These are phyloP conservation scores for Pherbina coryleti DNA, from an alignment of 2,888 invertebrate genomes.

Conservation along the genomic window DNA sequence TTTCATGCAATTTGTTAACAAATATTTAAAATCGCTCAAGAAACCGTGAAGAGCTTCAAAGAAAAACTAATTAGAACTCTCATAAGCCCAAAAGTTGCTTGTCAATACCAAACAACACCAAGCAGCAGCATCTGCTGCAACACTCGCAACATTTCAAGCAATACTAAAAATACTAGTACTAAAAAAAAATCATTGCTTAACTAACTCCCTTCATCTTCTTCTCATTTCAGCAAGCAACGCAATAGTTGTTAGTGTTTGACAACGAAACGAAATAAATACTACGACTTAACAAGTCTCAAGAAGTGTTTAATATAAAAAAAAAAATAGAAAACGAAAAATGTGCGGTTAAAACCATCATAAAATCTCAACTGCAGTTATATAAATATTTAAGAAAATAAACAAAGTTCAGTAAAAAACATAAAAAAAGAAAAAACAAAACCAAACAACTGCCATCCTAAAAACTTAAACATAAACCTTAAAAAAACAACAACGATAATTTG, in stretches of 20 bases:
- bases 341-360: background rate
- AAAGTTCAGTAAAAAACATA: background rate
- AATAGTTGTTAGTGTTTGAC: background rate
- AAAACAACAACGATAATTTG: constrained; percentile 31
- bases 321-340: background rate
- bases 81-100: too few relatives aligned
- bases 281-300: background rate
- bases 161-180: too few relatives aligned
- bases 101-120: too few relatives aligned
- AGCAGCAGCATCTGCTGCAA: too few relatives aligned
- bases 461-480: constrained; percentile 17
- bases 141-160: too few relatives aligned
- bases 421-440: background rate
- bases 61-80: too few relatives aligned
- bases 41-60: too few relatives aligned
- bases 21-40: too few relatives aligned
- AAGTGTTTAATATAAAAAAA: background rate
- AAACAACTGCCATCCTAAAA: background rate
- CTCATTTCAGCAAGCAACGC: constrained; percentile 15
- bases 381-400: background rate
- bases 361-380: background rate
- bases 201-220: background rate
- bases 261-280: background rate
- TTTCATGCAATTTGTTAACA: too few relatives aligned
- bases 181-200: background rate